Evolutionary conservation across 2,888 invertebrate genomes (phyloP), one percentile per base, ranked within the genome.

Genomic region (Eurytoma californica): DNA sequence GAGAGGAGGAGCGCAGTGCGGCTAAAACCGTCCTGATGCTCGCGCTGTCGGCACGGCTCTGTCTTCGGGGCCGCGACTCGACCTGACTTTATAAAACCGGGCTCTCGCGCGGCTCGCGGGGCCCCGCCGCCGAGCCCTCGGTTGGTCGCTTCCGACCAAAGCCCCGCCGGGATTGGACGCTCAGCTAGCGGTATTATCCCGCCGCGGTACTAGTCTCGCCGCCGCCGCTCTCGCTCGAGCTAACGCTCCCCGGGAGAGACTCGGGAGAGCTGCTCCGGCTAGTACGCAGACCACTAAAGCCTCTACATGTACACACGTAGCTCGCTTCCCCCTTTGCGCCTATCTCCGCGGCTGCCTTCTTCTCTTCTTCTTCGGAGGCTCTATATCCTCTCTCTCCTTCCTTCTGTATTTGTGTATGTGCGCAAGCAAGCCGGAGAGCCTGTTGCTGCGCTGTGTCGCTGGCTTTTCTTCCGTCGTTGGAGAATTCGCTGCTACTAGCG

Each of bases 21-120:
- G 66, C 51, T 55, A 67, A 63, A 57, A 63, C 63, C 85, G 87
- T 87, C 87, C 86, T 88, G 87, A 87, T 87, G 86, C 88, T 85
- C 87, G 84, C 88, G 86, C 88, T 88, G 90, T 88, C 88, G 89
- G 87, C 87, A 88, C 89, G 87, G 88, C 85, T 90, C 90, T 90
- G 90, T 90, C 89, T 87, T 87, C 86, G 88, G 85, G 86, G 86
- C 87, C 85, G 86, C 86, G 86, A 84, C 85, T 85, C 85, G 86
- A 84, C 85, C 88, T 86, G 88, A 89, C 88, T 90, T 90, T 90
- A 90, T 90, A 90, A 39, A 90, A 89, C 87, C 83, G 84, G 86
- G 85, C 83, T 82, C 85, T 84, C 84, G 83, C 39, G 39, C 39
- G 82, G 83, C 69, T 82, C 81, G 86, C 86, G 86, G 82, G 82